A percentile compares a stretch with the other conserved stretches of the same genome.
Conservation (phyloP, 2,888 invertebrate species). For the Lissonota sp. region DNA sequence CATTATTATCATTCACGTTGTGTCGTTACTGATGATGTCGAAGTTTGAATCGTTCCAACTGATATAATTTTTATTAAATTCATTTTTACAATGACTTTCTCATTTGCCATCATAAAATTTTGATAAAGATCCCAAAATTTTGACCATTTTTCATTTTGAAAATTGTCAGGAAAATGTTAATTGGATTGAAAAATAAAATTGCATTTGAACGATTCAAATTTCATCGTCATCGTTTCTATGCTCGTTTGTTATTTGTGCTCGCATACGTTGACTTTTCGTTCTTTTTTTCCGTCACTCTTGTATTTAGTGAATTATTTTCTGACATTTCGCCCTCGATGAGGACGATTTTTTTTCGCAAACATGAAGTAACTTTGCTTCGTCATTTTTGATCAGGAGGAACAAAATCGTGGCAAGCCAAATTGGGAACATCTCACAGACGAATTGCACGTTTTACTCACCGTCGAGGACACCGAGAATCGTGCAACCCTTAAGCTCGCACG, state of each 20-base stretch:
- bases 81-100: too few relatives aligned
- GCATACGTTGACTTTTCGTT: not conserved
- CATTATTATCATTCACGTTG: slow-evolving; percentile 10
- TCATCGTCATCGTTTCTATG: slow-evolving; percentile 17
- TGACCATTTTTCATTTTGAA: slow-evolving; percentile 31
- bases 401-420: slow-evolving; percentile 99
- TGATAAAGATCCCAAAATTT: not conserved
- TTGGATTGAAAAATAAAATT: not conserved
- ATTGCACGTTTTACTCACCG: slow-evolving; percentile 98
- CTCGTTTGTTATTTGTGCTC: slow-evolving; percentile 23
- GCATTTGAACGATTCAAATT: not conserved
- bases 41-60: too few relatives aligned
- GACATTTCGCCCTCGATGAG: not conserved
- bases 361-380: slow-evolving; percentile 2
- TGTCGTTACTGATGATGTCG: too few relatives aligned
- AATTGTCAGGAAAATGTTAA: not conserved
- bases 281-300: too few relatives aligned
- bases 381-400: slow-evolving; percentile 94
- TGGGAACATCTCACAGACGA: slow-evolving; percentile 99
- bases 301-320: not conserved
- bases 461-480: slow-evolving; percentile 99
- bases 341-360: slow-evolving; percentile 1
- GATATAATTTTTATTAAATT: too few relatives aligned
- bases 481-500: slow-evolving; percentile 97
- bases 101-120: too few relatives aligned